These are phyloP conservation scores for Meiosimyza decipiens DNA, from an alignment of 2,888 invertebrate genomes.

Conservation along the genomic window DNA sequence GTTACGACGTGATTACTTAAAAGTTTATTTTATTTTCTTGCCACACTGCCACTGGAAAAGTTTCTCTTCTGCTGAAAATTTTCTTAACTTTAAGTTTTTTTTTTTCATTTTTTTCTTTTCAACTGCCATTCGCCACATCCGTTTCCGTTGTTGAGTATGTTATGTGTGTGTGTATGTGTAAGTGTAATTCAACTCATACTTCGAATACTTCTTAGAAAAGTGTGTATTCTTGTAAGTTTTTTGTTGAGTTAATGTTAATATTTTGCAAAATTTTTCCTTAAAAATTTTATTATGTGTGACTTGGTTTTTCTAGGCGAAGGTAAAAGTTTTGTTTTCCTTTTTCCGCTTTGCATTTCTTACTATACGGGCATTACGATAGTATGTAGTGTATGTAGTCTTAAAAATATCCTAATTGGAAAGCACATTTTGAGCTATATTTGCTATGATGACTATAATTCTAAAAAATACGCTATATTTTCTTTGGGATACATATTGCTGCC, in stretches of 20 bases:
- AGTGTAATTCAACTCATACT: neutral
- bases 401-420: too few species aligned
- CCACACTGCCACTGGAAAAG: neutral
- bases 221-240: neutral
- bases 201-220: too few species aligned
- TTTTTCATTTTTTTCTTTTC: neutral
- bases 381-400: too few species aligned
- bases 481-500: too few species aligned
- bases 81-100: neutral
- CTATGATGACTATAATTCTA: too few species aligned
- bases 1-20: slow-evolving; percentile 35
- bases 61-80: slow-evolving; percentile 9
- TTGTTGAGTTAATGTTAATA: slow-evolving; percentile 15
- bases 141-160: slow-evolving; percentile 2
- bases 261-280: slow-evolving; percentile 15
- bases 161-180: slow-evolving; percentile 8
- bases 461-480: too few species aligned
- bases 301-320: slow-evolving; percentile 12
- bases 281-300: slow-evolving; percentile 12
- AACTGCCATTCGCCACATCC: slow-evolving; percentile 13
- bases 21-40: slow-evolving; percentile 7
- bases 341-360: neutral
- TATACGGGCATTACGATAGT: too few species aligned
- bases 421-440: too few species aligned
- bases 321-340: slow-evolving; percentile 12